Evolutionary conservation across 2,888 invertebrate genomes (phyloP).

Genomic region (Anoplius nigerrimus): DNA sequence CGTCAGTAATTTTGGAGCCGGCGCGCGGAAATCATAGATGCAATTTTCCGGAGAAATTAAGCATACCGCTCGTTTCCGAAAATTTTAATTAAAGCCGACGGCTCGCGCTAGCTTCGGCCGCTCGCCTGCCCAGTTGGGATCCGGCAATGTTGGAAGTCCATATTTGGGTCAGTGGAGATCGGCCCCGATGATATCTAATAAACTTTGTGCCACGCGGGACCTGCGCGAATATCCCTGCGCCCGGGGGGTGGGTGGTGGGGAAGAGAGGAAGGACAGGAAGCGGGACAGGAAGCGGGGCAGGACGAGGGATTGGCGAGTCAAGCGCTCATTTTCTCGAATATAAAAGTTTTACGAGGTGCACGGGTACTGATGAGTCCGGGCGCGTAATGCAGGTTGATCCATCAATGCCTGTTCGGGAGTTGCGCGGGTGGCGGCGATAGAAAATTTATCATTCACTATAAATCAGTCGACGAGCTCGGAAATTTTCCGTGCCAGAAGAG

Average conservation of each 20-base stretch:
- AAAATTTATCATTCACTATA: constrained; percentile 59
- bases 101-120: not conserved
- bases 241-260: constrained; percentile 17
- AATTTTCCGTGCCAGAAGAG: constrained; percentile 23
- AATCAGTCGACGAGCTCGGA: constrained; percentile 45
- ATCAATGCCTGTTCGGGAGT: constrained; percentile 59
- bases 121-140: too few relatives aligned
- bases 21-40: not conserved
- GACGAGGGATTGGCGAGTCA: constrained; percentile 15
- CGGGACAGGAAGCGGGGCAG: not conserved
- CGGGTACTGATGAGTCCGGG: constrained; percentile 50
- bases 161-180: constrained; percentile 35
- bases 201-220: constrained; percentile 20
- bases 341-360: constrained; percentile 58
- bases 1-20: not conserved
- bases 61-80: constrained; percentile 12
- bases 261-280: not conserved
- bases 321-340: constrained; percentile 50
- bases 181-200: constrained; percentile 34
- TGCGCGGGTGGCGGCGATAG: constrained; percentile 30
- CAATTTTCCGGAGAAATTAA: not conserved
- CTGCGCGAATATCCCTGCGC: not conserved
- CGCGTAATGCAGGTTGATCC: constrained; percentile 57
- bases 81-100: constrained; percentile 42
- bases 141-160: too few relatives aligned